Conservation (phyloP, 2,888 invertebrate genomes). For the Tetranychus truncatus region DNA sequence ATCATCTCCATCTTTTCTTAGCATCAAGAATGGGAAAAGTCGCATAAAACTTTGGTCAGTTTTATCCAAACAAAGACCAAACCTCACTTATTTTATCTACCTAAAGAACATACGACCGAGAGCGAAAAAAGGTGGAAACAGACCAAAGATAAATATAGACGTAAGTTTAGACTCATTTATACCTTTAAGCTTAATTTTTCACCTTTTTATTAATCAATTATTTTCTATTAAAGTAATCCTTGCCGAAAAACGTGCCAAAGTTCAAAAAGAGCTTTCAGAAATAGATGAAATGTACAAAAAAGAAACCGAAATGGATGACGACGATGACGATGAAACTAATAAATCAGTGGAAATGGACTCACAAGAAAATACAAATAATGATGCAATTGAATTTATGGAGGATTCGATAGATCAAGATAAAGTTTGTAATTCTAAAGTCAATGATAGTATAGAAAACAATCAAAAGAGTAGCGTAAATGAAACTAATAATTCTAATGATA, state of each 20-base stretch:
- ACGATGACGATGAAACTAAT: constrained; percentile 5
- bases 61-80: constrained; percentile 71
- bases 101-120: constrained; percentile 53
- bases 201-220: constrained; percentile 5
- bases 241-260: constrained; percentile 23
- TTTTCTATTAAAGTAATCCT: constrained; percentile 20
- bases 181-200: constrained; percentile 4
- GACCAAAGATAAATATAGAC: constrained; percentile 41
- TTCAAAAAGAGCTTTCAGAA: constrained; percentile 24
- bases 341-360: neutral
- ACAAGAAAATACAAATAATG: constrained; percentile 15
- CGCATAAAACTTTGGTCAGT: constrained; percentile 53
- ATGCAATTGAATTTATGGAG: neutral
- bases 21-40: constrained; percentile 50
- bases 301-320: constrained; percentile 16
- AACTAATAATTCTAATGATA: neutral
- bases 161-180: constrained; percentile 38
- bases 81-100: constrained; percentile 71
- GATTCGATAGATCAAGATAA: neutral
- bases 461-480: neutral
- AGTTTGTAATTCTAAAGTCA: neutral
- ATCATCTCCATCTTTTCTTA: constrained; percentile 8
- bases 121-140: constrained; percentile 47
- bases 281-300: constrained; percentile 25
- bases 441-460: constrained; percentile 1